phyloP scores from a whole-genome alignment of 2,113 vertebrate genomes.

The Narcine bancroftii region DNA sequence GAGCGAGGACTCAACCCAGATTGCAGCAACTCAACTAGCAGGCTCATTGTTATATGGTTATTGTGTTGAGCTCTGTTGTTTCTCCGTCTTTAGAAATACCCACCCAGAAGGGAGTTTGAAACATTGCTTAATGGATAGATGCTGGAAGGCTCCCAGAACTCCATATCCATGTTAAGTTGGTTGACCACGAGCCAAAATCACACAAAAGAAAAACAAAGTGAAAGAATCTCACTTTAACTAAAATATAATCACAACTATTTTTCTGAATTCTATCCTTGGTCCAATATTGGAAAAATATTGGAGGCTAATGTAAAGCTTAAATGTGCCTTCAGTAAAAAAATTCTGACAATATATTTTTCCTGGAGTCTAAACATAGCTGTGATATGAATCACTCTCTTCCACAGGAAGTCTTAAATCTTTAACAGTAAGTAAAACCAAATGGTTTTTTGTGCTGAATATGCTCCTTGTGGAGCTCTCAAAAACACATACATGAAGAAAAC shows the following conservation, averaged over 20 bases:
- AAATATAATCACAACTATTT: background rate
- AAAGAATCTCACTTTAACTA: too few species aligned
- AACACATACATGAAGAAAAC: background rate
- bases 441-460: slow-evolving; percentile 19
- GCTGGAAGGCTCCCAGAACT: background rate
- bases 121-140: background rate
- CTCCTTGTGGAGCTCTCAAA: background rate
- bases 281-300: background rate
- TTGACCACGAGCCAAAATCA: background rate
- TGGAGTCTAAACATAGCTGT: background rate
- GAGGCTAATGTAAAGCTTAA: background rate
- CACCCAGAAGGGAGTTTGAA: background rate
- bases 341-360: background rate
- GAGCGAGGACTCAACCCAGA: too few species aligned
- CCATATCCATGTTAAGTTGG: background rate
- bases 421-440: slow-evolving; percentile 22
- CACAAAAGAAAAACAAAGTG: background rate
- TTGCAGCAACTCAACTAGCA: too few species aligned
- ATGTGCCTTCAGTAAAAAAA: background rate
- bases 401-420: slow-evolving; percentile 37
- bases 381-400: background rate
- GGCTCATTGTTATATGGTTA: too few species aligned
- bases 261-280: background rate
- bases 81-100: too few species aligned
- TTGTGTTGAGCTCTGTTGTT: too few species aligned